Base-by-base conservation (phyloP, 1,140 invertebrate species). In the Schlechtendalia chinensis region DNA sequence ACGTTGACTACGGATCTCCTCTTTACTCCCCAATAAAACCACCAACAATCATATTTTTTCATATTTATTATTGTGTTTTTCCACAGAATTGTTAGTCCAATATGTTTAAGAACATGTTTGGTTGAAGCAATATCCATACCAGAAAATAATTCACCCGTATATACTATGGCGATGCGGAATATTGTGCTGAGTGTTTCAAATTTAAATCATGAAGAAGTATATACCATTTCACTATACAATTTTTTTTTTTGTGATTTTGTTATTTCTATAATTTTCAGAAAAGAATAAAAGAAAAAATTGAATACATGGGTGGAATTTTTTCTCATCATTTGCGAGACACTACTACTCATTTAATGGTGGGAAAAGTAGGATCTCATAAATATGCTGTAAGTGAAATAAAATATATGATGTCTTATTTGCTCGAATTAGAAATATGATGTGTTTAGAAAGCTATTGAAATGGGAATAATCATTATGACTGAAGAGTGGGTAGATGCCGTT, bases 281-380 rank as follows among this genome's bases (percentile, higher is more conserved):
- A 83, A 86, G 89, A 47, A 86, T 96, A 6, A 89, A 90, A 84
- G 86, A 88, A 29, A 90, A 91, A 83, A 89, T 96, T 0, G 87
- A 92, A 83, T 91, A 90, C 85, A 97, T 97, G 95, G 93, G 93
- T 80, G 96, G 94, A 6, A 87, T 90, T 17, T 94, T 91, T 83
- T 90, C 88, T 17, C 89, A 89, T 82, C 88, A 89, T 74, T 89
- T 97, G 53, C 90, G 91, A 47, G 88, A 89, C 75, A 89, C 89
- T 81, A 90, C 92, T 5, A 96, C 95, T 19, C 94, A 97, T 88
- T 88, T 97, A 27, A 88, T 97, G 6, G 91, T 94, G 16, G 90
- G 91, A 83, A 90, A 89, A 45, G 90, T 92, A 5, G 88, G 90
- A 81, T 91, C 92, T 4, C 89, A 89, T 75, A 94, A 94, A 86